Evolutionary conservation across 2,797 vertebrate genomes (phyloP).

Genomic region (Sebastolobus alascanus): DNA sequence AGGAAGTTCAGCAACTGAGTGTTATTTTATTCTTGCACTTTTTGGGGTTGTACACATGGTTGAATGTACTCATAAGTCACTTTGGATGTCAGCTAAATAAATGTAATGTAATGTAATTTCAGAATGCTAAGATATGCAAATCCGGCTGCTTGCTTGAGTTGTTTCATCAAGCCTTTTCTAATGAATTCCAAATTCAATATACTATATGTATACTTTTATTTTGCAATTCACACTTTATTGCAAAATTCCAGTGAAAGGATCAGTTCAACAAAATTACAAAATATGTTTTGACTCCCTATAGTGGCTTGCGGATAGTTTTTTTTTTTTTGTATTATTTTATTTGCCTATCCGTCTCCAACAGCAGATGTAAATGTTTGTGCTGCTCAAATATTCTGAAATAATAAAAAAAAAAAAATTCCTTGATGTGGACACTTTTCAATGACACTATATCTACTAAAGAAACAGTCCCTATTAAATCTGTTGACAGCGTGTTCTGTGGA

Average conservation of each 20-base stretch:
- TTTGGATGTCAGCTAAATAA: background rate
- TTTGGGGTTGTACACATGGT: background rate
- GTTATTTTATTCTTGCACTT: background rate
- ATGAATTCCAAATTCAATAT: background rate
- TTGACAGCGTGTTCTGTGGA: background rate
- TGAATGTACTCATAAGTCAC: background rate
- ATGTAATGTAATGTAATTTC: background rate
- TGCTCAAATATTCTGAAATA: background rate
- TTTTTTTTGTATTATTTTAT: too few species aligned
- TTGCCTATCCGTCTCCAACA: background rate
- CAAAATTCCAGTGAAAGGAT: background rate
- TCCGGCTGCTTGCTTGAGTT: background rate
- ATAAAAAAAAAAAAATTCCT: background rate
- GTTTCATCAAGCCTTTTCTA: background rate
- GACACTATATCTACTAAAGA: background rate
- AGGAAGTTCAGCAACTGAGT: background rate
- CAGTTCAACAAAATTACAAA: background rate
- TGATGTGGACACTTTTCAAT: background rate
- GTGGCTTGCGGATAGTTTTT: too few species aligned
- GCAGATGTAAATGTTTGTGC: background rate
- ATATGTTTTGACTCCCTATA: background rate
- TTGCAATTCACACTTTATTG: background rate
- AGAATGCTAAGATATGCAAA: background rate
- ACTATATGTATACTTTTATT: background rate
- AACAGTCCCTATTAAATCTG: background rate